Evolutionary conservation across 2,888 invertebrate species (phyloP).

Genomic region (Tetragonisca angustula): DNA sequence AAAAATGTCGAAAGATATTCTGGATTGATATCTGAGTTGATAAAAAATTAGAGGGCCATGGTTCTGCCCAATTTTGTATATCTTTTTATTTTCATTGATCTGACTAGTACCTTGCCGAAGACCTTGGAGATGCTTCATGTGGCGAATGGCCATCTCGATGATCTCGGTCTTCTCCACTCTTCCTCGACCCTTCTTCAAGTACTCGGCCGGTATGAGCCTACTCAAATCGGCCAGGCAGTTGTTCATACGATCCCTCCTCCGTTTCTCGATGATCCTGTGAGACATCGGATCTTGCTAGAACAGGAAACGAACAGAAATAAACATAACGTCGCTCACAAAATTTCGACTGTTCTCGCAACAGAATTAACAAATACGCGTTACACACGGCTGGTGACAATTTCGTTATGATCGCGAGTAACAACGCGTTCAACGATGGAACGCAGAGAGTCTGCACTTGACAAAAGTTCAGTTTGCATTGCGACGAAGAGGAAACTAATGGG

Average conservation of each 20-base stretch:
- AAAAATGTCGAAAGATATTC: background rate
- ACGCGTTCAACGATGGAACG: no score
- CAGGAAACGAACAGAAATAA: slow-evolving; percentile 24
- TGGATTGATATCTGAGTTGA: background rate
- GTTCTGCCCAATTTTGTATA: no score
- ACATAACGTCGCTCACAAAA: background rate
- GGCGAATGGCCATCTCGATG: slow-evolving; percentile 98
- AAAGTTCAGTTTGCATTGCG: no score
- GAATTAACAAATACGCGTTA: background rate
- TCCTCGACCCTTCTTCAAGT: slow-evolving; percentile 97
- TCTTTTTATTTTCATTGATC: no score
- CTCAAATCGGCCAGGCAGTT: slow-evolving; percentile 97
- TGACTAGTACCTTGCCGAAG: slow-evolving; percentile 81
- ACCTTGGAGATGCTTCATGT: slow-evolving; percentile 95
- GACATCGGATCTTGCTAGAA: slow-evolving; percentile 96
- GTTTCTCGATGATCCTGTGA: slow-evolving; percentile 98
- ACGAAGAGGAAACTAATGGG: no score
- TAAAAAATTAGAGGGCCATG: background rate
- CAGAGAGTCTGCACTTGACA: no score
- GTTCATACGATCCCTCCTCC: slow-evolving; percentile 98
- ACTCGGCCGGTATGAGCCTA: slow-evolving; percentile 95
- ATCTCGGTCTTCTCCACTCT: slow-evolving; percentile 99
- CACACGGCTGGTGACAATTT: no score
- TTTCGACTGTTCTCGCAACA: background rate
- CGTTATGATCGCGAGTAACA: no score